Evolutionary conservation across 2,888 invertebrate species (phyloP).

Genomic region (Tetranychus truncatus): DNA sequence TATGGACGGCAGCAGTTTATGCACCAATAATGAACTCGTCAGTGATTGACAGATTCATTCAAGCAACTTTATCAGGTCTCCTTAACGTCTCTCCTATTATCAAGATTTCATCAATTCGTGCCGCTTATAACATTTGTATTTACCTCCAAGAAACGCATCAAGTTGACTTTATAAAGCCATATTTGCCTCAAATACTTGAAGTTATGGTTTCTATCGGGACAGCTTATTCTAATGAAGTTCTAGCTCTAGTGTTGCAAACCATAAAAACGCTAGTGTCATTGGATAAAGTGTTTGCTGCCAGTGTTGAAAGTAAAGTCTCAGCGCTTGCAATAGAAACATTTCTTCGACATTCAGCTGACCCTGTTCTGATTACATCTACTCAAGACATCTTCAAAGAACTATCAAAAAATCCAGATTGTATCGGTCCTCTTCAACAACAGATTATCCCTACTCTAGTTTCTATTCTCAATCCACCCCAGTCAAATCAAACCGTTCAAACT

Average conservation of each 20-base stretch:
- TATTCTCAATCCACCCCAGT: slow-evolving; percentile 37
- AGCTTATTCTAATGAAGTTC: slow-evolving; percentile 38
- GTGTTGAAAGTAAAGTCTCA: slow-evolving; percentile 43
- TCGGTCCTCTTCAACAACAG: slow-evolving; percentile 43
- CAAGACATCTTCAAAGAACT: slow-evolving; percentile 47
- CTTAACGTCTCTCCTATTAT: slow-evolving; percentile 39
- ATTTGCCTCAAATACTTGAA: slow-evolving; percentile 38
- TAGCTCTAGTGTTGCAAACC: slow-evolving; percentile 40
- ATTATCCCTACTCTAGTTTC: slow-evolving; percentile 47
- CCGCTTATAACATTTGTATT: slow-evolving; percentile 40
- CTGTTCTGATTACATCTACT: slow-evolving; percentile 42
- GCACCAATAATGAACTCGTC: slow-evolving; percentile 38
- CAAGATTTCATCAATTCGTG: slow-evolving; percentile 39
- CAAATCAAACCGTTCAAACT: slow-evolving; percentile 22
- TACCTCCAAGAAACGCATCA: slow-evolving; percentile 34
- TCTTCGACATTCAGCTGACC: slow-evolving; percentile 44
- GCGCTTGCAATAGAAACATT: slow-evolving; percentile 49
- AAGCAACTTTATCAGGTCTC: slow-evolving; percentile 38
- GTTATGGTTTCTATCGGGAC: slow-evolving; percentile 40
- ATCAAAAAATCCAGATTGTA: slow-evolving; percentile 43
- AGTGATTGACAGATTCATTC: slow-evolving; percentile 31
- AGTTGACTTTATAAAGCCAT: slow-evolving; percentile 34
- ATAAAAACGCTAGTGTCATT: slow-evolving; percentile 40
- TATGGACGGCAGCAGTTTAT: slow-evolving; percentile 41
- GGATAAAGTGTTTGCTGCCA: slow-evolving; percentile 45